A percentile compares a stretch with the other conserved stretches of the same genome.
These are phyloP conservation scores for Leptoteleia sp. DNA, from an alignment of 1,140 invertebrate species.

Conservation along the genomic window DNA sequence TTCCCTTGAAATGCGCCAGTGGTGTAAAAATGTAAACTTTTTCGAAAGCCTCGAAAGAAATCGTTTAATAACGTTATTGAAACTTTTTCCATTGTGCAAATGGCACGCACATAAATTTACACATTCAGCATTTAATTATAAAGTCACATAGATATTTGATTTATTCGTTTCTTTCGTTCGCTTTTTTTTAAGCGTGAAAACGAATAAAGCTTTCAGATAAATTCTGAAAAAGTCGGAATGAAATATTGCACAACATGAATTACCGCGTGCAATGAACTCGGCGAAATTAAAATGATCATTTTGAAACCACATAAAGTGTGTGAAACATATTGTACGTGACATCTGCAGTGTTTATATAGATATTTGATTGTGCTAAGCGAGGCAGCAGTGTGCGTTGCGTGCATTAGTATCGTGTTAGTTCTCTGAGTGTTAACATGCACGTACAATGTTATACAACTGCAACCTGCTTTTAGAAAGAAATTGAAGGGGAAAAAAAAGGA, in stretches of 20 bases:
- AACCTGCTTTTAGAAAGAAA: constrained; percentile 12
- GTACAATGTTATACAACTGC: constrained; percentile 6
- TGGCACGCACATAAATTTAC: no score
- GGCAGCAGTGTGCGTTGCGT: constrained; percentile 1
- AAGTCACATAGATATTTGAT: no score
- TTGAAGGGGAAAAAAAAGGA: background rate
- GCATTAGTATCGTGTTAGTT: constrained; percentile 18
- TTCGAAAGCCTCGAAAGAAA: no score
- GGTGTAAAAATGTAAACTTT: no score
- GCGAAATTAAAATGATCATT: constrained; percentile 2
- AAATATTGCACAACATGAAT: background rate
- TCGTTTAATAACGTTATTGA: no score
- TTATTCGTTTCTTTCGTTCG: no score
- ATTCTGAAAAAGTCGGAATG: no score
- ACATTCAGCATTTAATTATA: no score
- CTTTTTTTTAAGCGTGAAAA: no score
- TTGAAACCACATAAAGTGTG: constrained; percentile 9
- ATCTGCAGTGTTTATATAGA: constrained; percentile 40
- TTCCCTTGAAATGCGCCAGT: no score
- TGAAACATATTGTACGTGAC: constrained; percentile 32
- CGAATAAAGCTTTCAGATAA: no score
- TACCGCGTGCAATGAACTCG: background rate
- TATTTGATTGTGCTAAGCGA: constrained; percentile 25
- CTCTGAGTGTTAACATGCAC: constrained; percentile 1
- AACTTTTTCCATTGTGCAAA: no score